A percentile compares a stretch with the other conserved stretches of the same genome.
phyloP scores from a whole-genome alignment of 2,797 vertebrate genomes.

The Fringilla coelebs region DNA sequence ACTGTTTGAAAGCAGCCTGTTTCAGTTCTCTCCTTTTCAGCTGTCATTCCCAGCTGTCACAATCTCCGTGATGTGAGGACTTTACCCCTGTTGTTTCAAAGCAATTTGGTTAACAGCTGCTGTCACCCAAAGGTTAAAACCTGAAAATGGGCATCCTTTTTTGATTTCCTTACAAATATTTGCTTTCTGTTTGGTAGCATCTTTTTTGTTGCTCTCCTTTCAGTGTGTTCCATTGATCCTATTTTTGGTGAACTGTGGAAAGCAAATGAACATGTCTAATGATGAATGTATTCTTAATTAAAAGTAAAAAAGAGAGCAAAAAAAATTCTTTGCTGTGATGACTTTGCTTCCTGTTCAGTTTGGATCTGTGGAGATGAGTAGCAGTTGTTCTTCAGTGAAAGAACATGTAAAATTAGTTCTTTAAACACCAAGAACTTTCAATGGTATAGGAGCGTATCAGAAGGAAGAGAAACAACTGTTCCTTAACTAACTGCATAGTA shows the following conservation, averaged over 20 bases:
- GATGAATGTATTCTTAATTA: not conserved
- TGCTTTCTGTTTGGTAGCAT: slow-evolving; percentile 8
- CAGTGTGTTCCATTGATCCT: not conserved
- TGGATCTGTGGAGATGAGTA: not conserved
- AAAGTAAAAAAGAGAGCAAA: not conserved
- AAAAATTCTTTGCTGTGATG: not conserved
- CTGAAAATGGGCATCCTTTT: slow-evolving; percentile 3
- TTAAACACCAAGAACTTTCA: not conserved
- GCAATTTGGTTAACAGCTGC: slow-evolving; percentile 41
- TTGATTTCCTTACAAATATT: not conserved
- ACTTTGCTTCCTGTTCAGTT: not conserved
- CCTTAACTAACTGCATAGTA: not conserved
- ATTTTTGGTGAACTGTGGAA: not conserved
- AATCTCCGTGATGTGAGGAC: slow-evolving; percentile 14
- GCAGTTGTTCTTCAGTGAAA: not conserved
- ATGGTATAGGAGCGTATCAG: not conserved
- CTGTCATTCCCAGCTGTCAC: slow-evolving; percentile 65
- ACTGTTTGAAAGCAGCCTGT: slow-evolving; percentile 39
- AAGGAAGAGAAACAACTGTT: not conserved
- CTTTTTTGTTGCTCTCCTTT: not conserved
- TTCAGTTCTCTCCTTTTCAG: slow-evolving; percentile 58
- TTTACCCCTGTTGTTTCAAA: slow-evolving; percentile 28
- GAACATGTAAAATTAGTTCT: not conserved
- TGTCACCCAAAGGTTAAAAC: slow-evolving; percentile 44
- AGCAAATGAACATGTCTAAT: not conserved